Evolutionary conservation across 2,113 vertebrate genomes (phyloP).

Genomic region (Burhinus oedicnemus): DNA sequence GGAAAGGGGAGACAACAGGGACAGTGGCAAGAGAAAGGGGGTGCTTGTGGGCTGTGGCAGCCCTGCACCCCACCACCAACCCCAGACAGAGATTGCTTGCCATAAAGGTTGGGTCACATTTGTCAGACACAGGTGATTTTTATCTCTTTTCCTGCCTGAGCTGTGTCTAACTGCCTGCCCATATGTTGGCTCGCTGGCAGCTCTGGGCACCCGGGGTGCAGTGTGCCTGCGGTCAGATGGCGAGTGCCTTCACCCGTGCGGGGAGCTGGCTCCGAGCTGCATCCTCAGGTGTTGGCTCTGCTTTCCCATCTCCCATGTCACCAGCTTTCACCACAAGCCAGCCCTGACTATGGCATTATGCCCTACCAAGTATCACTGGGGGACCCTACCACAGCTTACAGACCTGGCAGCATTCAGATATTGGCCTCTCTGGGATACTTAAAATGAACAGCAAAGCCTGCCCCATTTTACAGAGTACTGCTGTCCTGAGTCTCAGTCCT

Average conservation of each 20-base stretch:
- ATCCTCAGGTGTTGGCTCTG: background rate
- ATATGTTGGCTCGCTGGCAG: background rate
- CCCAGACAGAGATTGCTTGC: background rate
- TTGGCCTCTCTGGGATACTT: background rate
- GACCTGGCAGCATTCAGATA: background rate
- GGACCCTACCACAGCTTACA: background rate
- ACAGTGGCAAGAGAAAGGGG: background rate
- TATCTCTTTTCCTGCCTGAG: background rate
- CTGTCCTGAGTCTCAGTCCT: background rate
- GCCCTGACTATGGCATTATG: background rate
- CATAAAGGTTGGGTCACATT: background rate
- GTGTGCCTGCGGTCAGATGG: slow-evolving; percentile 8
- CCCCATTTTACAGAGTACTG: background rate
- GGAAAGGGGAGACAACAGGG: background rate
- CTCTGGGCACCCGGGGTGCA: fast-evolving
- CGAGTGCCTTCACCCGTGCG: background rate
- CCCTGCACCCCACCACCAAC: background rate
- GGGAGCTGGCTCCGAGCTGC: slow-evolving; percentile 25
- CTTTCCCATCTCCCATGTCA: background rate
- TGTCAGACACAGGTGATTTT: background rate
- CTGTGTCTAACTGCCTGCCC: background rate
- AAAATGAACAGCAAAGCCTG: background rate
- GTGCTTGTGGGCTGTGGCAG: background rate
- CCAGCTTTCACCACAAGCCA: background rate
- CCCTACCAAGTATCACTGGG: background rate